phyloP scores from a whole-genome alignment of 2,888 invertebrate species.

The Phaedon cochleariae region DNA sequence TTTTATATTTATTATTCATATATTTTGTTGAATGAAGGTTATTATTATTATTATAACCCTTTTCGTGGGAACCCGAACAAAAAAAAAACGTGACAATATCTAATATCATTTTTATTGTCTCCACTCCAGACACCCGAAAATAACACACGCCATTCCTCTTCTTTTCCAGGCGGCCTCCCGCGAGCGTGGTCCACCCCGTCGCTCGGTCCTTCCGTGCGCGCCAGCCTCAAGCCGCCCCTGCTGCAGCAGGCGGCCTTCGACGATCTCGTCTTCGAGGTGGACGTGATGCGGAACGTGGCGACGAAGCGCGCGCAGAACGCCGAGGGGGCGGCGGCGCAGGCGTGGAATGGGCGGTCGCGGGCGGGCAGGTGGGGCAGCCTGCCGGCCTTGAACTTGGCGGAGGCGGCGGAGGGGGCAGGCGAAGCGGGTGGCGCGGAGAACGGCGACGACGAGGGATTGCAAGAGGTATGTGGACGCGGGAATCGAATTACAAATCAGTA shows the following conservation, averaged over 20 bases:
- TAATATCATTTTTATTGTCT: too few relatives aligned
- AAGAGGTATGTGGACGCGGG: slow-evolving; percentile 58
- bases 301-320: slow-evolving; percentile 62
- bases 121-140: too few relatives aligned
- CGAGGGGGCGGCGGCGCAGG: slow-evolving; percentile 62
- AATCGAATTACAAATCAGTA: neutral
- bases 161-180: slow-evolving; percentile 57
- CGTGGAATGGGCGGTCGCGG: slow-evolving; percentile 60
- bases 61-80: too few relatives aligned
- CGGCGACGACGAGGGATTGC: slow-evolving; percentile 55
- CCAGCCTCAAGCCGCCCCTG: slow-evolving; percentile 78
- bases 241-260: slow-evolving; percentile 89
- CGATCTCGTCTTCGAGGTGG: slow-evolving; percentile 80
- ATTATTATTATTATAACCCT: too few relatives aligned
- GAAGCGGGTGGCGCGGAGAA: slow-evolving; percentile 45
- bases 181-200: slow-evolving; percentile 61
- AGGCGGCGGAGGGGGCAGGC: slow-evolving; percentile 44
- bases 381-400: slow-evolving; percentile 53
- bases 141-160: too few relatives aligned
- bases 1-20: too few relatives aligned
- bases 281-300: slow-evolving; percentile 83
- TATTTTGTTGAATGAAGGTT: too few relatives aligned
- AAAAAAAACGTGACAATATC: too few relatives aligned
- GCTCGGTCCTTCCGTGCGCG: slow-evolving; percentile 65
- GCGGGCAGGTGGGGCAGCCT: slow-evolving; percentile 57